Evolutionary conservation across 1,140 invertebrate species (phyloP).

Genomic region (Heliconius nattereri): DNA sequence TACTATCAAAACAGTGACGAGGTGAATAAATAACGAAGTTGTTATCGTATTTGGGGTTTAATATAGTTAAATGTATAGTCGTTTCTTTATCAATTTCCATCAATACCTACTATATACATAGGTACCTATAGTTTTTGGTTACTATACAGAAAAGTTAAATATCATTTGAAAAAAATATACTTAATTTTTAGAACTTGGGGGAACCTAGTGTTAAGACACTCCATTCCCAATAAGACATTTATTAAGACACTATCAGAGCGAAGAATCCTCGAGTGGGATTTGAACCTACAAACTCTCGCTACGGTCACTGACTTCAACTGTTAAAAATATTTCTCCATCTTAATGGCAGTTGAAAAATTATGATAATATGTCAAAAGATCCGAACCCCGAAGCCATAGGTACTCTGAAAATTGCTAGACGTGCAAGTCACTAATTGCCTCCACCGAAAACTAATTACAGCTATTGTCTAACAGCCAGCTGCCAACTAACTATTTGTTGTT

Average conservation of each 20-base stretch:
- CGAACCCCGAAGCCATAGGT: background rate
- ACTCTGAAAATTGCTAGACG: background rate
- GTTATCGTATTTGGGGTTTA: background rate
- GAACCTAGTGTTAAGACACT: no score
- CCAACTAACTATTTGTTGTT: constrained; percentile 2
- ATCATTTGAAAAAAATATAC: no score
- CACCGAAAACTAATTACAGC: constrained; percentile 27
- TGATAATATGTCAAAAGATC: constrained; percentile 19
- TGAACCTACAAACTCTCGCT: no score
- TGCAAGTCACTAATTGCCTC: constrained; percentile 38
- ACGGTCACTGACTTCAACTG: no score
- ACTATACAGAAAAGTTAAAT: no score
- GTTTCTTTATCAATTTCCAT: background rate
- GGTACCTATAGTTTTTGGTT: no score
- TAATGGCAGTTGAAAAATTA: background rate
- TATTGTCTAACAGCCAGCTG: background rate
- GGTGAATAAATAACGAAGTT: background rate
- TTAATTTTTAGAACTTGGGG: no score
- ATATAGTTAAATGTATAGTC: background rate
- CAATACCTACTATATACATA: background rate
- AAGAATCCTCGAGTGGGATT: no score
- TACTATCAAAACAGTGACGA: background rate
- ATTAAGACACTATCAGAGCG: no score
- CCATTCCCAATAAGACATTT: no score
- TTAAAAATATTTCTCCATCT: background rate